Percentiles rank a stretch among this genome's conserved stretches.
These are phyloP conservation scores for Spheniscus mendiculus DNA, from an alignment of 2,113 vertebrate species.

Conservation along the genomic window DNA sequence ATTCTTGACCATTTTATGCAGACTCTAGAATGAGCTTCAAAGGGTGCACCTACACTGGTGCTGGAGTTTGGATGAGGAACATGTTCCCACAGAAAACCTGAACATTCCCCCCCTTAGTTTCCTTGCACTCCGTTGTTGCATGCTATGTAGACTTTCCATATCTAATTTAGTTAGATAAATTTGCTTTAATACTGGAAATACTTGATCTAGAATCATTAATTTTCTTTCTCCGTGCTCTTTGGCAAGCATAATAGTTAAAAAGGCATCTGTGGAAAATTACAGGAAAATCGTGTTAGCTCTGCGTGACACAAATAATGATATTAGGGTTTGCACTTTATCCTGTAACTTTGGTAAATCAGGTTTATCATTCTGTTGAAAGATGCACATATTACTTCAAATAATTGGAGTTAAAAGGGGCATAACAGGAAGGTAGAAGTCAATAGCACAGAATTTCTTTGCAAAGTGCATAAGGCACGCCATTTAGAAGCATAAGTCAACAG, in stretches of 20 bases:
- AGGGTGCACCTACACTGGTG: background rate
- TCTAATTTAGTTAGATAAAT: background rate
- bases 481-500: background rate
- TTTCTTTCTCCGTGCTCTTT: background rate
- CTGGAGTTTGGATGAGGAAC: too few species aligned
- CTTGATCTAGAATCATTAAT: background rate
- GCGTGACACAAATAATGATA: background rate
- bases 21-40: background rate
- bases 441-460: background rate
- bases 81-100: background rate
- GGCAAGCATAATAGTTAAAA: background rate
- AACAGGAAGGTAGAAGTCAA: background rate
- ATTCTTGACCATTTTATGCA: background rate
- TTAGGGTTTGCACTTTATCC: background rate
- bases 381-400: background rate
- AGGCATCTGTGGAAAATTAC: background rate
- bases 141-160: background rate
- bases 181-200: background rate
- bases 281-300: slow-evolving; percentile 13
- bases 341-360: background rate
- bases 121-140: background rate
- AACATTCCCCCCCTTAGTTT: background rate
- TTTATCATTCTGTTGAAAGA: slow-evolving; percentile 6
- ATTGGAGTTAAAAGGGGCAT: background rate
- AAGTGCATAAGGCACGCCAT: background rate